These are phyloP conservation scores for Chalcosyrphus nemorum DNA, from an alignment of 2,888 invertebrate genomes.

Conservation along the genomic window DNA sequence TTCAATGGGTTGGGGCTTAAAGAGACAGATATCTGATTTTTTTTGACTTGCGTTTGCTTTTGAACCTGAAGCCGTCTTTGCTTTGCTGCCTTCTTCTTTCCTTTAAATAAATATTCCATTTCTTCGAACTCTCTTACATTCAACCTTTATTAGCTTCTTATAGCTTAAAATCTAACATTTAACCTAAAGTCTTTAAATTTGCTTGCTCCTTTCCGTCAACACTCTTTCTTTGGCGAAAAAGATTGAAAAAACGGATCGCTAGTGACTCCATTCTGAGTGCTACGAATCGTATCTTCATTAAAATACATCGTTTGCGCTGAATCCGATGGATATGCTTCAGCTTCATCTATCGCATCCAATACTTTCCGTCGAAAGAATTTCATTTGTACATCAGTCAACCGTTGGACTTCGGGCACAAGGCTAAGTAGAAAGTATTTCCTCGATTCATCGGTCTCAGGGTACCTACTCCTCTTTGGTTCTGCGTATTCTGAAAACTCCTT, in stretches of 20 bases:
- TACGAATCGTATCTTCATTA: background rate
- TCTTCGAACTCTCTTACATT: too few relatives aligned
- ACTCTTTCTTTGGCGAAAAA: background rate
- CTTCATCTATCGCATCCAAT: slow-evolving; percentile 20
- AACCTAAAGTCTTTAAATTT: too few relatives aligned
- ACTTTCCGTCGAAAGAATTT: slow-evolving; percentile 34
- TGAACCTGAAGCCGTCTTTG: too few relatives aligned
- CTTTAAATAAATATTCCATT: too few relatives aligned
- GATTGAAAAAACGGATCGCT: background rate
- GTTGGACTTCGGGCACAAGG: slow-evolving; percentile 18
- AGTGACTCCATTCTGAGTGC: background rate
- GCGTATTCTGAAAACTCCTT: background rate
- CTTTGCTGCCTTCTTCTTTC: too few relatives aligned
- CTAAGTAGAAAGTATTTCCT: slow-evolving; percentile 29
- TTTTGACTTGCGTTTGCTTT: too few relatives aligned
- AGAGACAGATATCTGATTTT: too few relatives aligned
- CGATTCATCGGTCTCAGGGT: background rate
- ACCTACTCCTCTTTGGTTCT: background rate
- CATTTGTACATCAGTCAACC: slow-evolving; percentile 15
- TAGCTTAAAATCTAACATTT: background rate
- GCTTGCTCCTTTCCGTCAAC: too few relatives aligned
- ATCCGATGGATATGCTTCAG: background rate
- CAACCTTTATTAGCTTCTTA: background rate
- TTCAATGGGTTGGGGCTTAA: too few relatives aligned
- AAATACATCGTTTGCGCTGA: background rate